Evolutionary conservation across 2,888 invertebrate genomes (phyloP).

Genomic region (Caenorhabditis sulstoni): DNA sequence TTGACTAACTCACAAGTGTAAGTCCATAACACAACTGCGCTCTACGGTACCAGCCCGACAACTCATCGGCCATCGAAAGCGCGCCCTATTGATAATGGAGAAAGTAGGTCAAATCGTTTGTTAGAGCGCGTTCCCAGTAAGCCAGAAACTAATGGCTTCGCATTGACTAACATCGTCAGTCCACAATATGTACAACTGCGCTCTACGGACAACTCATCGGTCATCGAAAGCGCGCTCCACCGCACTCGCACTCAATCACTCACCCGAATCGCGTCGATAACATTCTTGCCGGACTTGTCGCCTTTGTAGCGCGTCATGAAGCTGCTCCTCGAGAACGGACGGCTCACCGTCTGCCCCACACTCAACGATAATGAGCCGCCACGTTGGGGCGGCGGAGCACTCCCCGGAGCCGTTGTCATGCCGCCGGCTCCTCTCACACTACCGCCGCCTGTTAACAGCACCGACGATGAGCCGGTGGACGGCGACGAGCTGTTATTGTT

Average conservation of each 20-base stretch:
- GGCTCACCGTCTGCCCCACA: slow-evolving; percentile 43
- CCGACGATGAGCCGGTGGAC: not conserved
- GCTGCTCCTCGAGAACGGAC: slow-evolving; percentile 52
- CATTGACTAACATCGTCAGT: too few relatives aligned
- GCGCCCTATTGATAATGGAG: too few relatives aligned
- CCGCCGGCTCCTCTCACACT: slow-evolving; percentile 23
- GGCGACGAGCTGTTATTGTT: slow-evolving; percentile 9
- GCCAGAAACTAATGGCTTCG: too few relatives aligned
- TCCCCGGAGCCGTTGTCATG: slow-evolving; percentile 20
- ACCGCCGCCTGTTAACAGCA: slow-evolving; percentile 10
- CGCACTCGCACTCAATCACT: slow-evolving; percentile 1
- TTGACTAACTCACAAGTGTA: too few relatives aligned
- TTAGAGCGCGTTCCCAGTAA: too few relatives aligned
- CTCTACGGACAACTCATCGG: too few relatives aligned
- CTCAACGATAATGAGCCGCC: slow-evolving; percentile 50
- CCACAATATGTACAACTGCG: too few relatives aligned
- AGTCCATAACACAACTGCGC: too few relatives aligned
- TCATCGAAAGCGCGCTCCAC: too few relatives aligned
- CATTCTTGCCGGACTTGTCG: slow-evolving; percentile 46
- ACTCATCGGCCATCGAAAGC: too few relatives aligned
- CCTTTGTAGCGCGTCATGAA: slow-evolving; percentile 55
- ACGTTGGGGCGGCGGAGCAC: slow-evolving; percentile 46
- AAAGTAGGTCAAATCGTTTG: too few relatives aligned
- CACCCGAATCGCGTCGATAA: slow-evolving; percentile 52
- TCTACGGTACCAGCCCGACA: too few relatives aligned